Base-by-base conservation (phyloP, 2,888 invertebrate species). In the Parnassius apollo region DNA sequence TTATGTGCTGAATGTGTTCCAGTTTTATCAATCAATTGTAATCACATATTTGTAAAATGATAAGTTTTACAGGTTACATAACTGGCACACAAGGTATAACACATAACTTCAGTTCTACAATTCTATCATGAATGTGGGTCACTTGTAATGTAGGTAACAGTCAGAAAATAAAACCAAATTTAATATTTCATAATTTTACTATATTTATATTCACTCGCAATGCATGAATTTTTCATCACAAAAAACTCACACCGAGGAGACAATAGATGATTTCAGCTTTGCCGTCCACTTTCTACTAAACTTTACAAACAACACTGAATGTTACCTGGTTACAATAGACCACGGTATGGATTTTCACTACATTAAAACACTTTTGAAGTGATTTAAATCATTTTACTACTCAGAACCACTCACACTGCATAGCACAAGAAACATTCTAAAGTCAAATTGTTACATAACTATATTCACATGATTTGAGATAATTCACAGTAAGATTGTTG, bases 201-300 rank as follows among this genome's bases (percentile, higher is more conserved):
- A 88, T 82, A 85, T 82, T 83, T 75, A n/a, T 75, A 72, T 78
- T 82, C 75, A 80, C 87, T 88, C 89, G 78, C 71, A 70, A 66
- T 65, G 78, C 69, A 75, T 83, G 86, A 84, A 81, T 83, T 91
- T 91, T 89, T 86, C 78, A 69, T 69, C 66, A 71, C 74, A 85
- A 86, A 90, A 89, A 89, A 85, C 70, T 82, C 85, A 85, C 75
- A 80, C 83, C 78, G 83, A 87, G 85, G 72, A 69, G 68, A 67
- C 66, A 70, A 58, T 62, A 64, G 62, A 67, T 65, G 59, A 65
- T 57, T 63, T 59, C 64, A 44, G 64, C 66, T 65, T 56, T 59
- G 44, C 42, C 56, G 63, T 64, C 52, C 66, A 61, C 59, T 56
- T 56, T 48, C 51, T 55, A 59, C 62, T 54, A 53, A 46, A 35